Evolutionary conservation across 2,888 invertebrate genomes (phyloP).

Genomic region (Sarcophaga variegata): DNA sequence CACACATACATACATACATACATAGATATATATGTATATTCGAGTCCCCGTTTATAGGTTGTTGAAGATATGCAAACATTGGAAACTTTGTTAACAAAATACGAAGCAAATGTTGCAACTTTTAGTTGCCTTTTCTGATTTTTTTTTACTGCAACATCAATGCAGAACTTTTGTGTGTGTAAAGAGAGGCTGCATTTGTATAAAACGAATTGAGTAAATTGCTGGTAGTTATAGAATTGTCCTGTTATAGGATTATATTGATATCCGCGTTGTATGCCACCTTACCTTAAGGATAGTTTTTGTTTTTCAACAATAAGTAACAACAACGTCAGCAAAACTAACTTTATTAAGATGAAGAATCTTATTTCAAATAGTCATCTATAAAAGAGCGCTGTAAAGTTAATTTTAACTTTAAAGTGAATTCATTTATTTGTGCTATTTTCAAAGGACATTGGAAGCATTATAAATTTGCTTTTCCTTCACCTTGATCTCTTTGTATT

Average conservation of each 20-base stretch:
- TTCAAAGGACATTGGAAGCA: no score
- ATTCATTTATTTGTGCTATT: no score
- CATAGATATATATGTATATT: no score
- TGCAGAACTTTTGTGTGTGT: background rate
- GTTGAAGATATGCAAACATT: background rate
- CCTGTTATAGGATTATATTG: background rate
- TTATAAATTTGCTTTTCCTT: no score
- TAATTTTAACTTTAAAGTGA: no score
- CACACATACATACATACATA: no score
- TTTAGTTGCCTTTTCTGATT: background rate
- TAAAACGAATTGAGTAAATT: background rate
- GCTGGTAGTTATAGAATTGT: background rate
- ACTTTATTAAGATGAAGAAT: no score
- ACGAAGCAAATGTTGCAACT: background rate
- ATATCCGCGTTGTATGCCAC: background rate
- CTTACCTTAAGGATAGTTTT: no score
- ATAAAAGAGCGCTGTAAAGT: no score
- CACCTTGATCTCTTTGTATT: no score
- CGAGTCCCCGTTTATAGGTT: no score
- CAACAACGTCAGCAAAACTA: background rate
- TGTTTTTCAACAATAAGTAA: background rate
- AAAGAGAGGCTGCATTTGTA: background rate
- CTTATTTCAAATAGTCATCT: no score
- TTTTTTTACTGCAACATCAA: background rate
- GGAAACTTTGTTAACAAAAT: background rate